Conservation (phyloP, 2,797 vertebrate species). For the Zenarchopterus dispar region DNA sequence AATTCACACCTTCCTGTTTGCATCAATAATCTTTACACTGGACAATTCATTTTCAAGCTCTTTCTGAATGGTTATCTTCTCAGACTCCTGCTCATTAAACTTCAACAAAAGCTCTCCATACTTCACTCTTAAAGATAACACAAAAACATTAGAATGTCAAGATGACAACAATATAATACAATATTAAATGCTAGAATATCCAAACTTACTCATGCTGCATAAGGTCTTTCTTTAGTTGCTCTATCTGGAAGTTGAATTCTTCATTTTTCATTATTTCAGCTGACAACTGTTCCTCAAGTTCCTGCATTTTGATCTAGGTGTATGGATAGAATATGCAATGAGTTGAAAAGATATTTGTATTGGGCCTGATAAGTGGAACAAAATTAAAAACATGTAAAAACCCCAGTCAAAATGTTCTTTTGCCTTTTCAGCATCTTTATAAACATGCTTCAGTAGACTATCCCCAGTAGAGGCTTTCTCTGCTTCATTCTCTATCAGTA, state of each 20-base stretch:
- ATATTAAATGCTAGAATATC: constrained; percentile 1
- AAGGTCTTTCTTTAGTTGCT: constrained; percentile 71
- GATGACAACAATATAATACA: background rate
- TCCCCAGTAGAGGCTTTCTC: constrained; percentile 74
- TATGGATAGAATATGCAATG: background rate
- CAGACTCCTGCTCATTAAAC: constrained; percentile 79
- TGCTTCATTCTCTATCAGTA: constrained; percentile 70
- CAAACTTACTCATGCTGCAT: constrained; percentile 69
- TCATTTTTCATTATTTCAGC: constrained; percentile 79
- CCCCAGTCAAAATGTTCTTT: constrained; percentile 79
- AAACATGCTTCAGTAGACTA: constrained; percentile 69
- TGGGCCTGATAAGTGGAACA: background rate
- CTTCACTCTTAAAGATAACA: constrained; percentile 75
- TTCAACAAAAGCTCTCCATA: constrained; percentile 77
- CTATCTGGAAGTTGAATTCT: constrained; percentile 72
- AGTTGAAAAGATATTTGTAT: no score
- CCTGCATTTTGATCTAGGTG: constrained; percentile 78
- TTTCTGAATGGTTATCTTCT: constrained; percentile 81
- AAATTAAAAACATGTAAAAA: constrained; percentile 45
- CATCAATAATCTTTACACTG: constrained; percentile 79
- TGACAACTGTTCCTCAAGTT: constrained; percentile 81
- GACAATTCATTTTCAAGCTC: constrained; percentile 68
- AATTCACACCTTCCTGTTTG: constrained; percentile 70
- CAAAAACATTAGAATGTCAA: constrained; percentile 16
- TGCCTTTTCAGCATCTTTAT: constrained; percentile 76